Percentiles rank a stretch among this genome's conserved stretches.
These are phyloP conservation scores for Bufo bufo DNA, from an alignment of 2,113 vertebrate genomes.

Conservation along the genomic window DNA sequence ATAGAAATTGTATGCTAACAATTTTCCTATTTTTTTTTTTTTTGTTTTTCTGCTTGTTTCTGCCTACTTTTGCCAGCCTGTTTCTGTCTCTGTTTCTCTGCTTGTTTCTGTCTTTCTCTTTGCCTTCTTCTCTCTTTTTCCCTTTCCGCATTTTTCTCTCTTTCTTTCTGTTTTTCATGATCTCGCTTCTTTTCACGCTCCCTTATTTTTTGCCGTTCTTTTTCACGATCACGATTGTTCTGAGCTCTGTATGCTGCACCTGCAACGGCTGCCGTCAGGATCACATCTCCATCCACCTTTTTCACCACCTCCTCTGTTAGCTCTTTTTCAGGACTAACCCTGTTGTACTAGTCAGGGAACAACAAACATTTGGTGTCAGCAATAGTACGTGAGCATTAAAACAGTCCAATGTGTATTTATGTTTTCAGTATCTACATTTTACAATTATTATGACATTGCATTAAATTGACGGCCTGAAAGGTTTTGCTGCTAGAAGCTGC, in stretches of 20 bases:
- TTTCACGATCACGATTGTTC: constrained; percentile 29
- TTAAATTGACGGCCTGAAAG: background rate
- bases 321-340: background rate
- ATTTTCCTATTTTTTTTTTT: background rate
- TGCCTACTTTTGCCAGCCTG: background rate
- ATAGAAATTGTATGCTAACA: background rate
- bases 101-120: constrained; percentile 22
- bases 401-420: background rate
- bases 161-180: constrained; percentile 30
- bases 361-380: background rate
- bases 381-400: background rate
- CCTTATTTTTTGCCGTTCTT: constrained; percentile 17
- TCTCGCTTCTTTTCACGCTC: constrained; percentile 30
- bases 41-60: constrained; percentile 22
- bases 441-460: background rate
- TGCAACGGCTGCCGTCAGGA: constrained; percentile 2
- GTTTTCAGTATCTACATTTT: background rate
- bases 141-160: constrained; percentile 18
- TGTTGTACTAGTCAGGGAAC: background rate
- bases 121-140: constrained; percentile 48
- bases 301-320: background rate
- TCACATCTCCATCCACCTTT: constrained; percentile 13
- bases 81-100: constrained; percentile 35
- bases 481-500: background rate
- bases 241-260: background rate